Percentiles rank a stretch among this genome's conserved stretches.
Evolutionary conservation across 2,888 invertebrate genomes (phyloP).

Genomic region (Andrena bicolor): DNA sequence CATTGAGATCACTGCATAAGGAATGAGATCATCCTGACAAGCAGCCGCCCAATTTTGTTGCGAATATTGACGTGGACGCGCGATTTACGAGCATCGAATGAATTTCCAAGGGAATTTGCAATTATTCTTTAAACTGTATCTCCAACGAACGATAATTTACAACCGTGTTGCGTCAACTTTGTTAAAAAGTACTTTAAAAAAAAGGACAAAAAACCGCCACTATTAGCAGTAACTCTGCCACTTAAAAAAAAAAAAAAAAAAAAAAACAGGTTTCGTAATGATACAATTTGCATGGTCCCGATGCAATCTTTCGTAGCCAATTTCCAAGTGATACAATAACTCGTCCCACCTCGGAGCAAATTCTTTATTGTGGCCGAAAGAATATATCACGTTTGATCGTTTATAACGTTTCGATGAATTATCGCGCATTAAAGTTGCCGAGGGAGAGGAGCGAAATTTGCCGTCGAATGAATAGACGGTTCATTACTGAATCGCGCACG

Average conservation of each 20-base stretch:
- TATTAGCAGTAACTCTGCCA: slow-evolving; percentile 1
- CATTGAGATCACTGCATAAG: too few species aligned
- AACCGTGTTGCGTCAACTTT: neutral
- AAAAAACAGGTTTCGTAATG: neutral
- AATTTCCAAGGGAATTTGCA: neutral
- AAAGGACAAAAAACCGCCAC: neutral
- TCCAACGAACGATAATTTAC: neutral
- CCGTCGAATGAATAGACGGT: slow-evolving; percentile 49
- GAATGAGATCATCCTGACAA: too few species aligned
- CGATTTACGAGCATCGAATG: neutral
- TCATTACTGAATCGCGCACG: slow-evolving; percentile 19
- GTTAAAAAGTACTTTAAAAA: neutral
- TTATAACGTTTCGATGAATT: slow-evolving; percentile 37
- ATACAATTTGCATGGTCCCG: neutral
- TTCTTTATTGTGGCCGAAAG: neutral
- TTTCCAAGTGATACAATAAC: slow-evolving; percentile 9
- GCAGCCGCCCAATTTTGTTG: too few species aligned
- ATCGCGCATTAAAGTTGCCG: slow-evolving; percentile 41
- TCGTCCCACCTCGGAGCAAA: neutral
- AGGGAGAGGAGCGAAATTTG: slow-evolving; percentile 34
- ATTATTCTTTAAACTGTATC: neutral
- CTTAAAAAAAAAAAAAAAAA: neutral
- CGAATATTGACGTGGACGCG: too few species aligned
- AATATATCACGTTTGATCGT: slow-evolving; percentile 5
- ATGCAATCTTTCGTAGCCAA: neutral